A percentile compares a stretch with the other conserved stretches of the same genome.
Evolutionary conservation across 2,113 vertebrate species (phyloP).

Genomic region (Uria lomvia): DNA sequence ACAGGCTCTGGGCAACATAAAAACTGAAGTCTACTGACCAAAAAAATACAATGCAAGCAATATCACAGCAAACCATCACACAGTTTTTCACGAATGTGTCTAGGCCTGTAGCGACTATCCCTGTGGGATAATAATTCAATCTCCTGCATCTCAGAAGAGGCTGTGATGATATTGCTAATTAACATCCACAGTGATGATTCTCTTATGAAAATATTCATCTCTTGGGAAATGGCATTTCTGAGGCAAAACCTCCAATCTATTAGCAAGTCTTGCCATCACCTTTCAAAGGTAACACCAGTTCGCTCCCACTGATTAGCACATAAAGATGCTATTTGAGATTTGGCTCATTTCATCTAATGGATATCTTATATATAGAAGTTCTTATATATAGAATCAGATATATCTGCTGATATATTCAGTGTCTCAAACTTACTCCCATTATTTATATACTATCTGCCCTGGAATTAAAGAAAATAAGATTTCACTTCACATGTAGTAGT

Average conservation of each 20-base stretch:
- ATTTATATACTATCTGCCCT: background rate
- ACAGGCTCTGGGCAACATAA: background rate
- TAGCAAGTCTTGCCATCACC: background rate
- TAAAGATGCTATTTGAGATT: background rate
- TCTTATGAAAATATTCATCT: background rate
- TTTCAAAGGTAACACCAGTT: background rate
- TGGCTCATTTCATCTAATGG: background rate
- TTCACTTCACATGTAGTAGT: background rate
- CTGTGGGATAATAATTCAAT: background rate
- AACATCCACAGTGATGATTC: background rate
- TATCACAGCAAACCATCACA: background rate
- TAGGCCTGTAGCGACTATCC: background rate
- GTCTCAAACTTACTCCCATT: background rate
- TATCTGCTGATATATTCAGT: background rate
- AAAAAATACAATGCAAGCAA: background rate
- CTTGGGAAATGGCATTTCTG: constrained; percentile 1
- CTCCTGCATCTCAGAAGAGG: background rate
- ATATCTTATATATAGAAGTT: background rate
- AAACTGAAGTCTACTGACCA: background rate
- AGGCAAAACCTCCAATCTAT: background rate
- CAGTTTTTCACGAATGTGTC: background rate
- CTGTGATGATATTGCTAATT: constrained; percentile 6
- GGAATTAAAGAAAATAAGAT: background rate
- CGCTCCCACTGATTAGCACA: background rate
- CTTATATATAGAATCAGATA: background rate